phyloP scores from a whole-genome alignment of 2,797 vertebrate genomes.

The Micropoecilia bifurca region DNA sequence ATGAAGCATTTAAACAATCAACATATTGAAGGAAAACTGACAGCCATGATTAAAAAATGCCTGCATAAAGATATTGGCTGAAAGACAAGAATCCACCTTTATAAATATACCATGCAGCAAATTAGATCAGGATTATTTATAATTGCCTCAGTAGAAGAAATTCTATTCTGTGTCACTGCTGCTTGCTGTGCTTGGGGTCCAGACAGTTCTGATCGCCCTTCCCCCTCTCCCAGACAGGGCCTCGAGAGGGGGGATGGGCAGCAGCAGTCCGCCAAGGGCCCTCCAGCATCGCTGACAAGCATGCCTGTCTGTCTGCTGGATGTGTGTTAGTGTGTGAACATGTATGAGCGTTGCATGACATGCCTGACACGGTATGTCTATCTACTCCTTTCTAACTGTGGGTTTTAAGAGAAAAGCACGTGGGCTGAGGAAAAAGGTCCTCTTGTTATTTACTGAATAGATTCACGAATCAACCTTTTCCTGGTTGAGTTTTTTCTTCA shows the following conservation, averaged over 20 bases:
- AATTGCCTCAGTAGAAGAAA: not conserved
- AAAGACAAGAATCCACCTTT: not conserved
- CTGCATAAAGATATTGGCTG: not conserved
- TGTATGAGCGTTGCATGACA: conserved; percentile 44
- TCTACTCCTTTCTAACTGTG: not conserved
- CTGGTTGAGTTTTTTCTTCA: not conserved
- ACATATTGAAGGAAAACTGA: not conserved
- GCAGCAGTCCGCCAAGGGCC: conserved; percentile 75
- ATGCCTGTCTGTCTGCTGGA: conserved; percentile 67
- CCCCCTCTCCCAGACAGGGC: conserved; percentile 80
- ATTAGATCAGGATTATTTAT: not conserved
- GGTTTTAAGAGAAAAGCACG: not conserved
- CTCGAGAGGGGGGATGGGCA: conserved; percentile 78
- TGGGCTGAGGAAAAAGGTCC: not conserved
- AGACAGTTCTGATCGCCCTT: conserved; percentile 78
- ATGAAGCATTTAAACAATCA: not conserved
- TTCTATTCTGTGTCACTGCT: conserved; percentile 36
- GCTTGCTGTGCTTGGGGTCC: conserved; percentile 63
- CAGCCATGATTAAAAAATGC: not conserved
- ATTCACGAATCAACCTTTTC: not conserved
- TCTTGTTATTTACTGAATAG: not conserved
- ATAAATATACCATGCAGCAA: not conserved
- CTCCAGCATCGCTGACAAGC: conserved; percentile 79
- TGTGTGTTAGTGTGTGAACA: conserved; percentile 32
- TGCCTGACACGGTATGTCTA: conserved; percentile 30